Conservation (phyloP, 37 sponge, comb jelly and placozoan species). For the Ianthella basta region DNA sequence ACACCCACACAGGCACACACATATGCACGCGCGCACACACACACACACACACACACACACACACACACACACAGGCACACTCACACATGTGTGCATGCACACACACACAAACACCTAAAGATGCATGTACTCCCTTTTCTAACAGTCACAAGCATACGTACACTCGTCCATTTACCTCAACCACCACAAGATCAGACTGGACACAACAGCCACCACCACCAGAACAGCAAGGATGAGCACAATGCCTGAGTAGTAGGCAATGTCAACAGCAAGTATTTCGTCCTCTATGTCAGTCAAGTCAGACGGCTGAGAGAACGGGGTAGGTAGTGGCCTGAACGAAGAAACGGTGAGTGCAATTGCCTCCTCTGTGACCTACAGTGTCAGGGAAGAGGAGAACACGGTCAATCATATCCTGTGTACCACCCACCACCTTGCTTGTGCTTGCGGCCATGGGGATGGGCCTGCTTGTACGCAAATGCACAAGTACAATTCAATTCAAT, state of each 20-base stretch:
- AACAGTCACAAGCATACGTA: neutral
- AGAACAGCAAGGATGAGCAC: slow-evolving; percentile 12
- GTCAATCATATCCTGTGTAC: too few relatives aligned
- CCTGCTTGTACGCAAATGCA: neutral
- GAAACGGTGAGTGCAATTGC: neutral
- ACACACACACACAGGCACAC: slow-evolving; percentile 21
- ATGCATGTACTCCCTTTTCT: too few relatives aligned
- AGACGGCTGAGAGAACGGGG: neutral
- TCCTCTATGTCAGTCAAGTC: too few relatives aligned
- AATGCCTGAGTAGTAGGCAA: neutral
- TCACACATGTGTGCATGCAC: slow-evolving; percentile 2
- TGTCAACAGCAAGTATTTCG: too few relatives aligned
- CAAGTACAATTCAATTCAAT: too few relatives aligned
- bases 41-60: slow-evolving; percentile 44
- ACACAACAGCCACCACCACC: too few relatives aligned
- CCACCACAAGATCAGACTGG: too few relatives aligned
- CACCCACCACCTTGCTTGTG: too few relatives aligned
- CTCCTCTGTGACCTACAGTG: neutral
- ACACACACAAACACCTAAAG: slow-evolving; percentile 26
- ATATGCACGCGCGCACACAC: slow-evolving; percentile 25
- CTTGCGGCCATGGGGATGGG: too few relatives aligned
- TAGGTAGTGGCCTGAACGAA: neutral
- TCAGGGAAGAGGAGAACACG: too few relatives aligned
- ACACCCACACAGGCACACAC: slow-evolving; percentile 49
- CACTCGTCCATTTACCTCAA: neutral